These are phyloP conservation scores for Zelleria hepariella DNA, from an alignment of 2,888 invertebrate genomes.

Conservation along the genomic window DNA sequence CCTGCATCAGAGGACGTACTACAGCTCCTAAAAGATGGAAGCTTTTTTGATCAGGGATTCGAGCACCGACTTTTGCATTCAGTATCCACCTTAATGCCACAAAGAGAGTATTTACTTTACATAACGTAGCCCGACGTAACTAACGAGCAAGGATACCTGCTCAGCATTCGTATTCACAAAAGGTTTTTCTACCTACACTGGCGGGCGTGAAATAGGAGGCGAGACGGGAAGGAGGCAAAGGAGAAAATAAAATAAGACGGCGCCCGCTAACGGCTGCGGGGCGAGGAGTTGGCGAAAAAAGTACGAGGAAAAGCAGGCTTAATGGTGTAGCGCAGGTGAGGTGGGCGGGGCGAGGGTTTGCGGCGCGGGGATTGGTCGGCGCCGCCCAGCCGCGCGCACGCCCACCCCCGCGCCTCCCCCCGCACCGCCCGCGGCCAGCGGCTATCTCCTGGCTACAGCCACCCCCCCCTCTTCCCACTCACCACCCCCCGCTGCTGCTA, in stretches of 20 bases:
- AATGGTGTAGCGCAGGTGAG: slow-evolving; percentile 70
- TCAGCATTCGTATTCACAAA: slow-evolving; percentile 70
- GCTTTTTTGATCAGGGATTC: neutral
- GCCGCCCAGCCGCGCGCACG: slow-evolving; percentile 63
- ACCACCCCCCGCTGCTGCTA: slow-evolving; percentile 52
- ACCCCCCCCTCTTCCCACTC: slow-evolving; percentile 23
- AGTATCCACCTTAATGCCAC: slow-evolving; percentile 1
- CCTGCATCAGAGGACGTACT: neutral
- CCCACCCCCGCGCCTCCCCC: slow-evolving; percentile 25
- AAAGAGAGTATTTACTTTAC: slow-evolving; percentile 55
- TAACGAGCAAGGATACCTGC: slow-evolving; percentile 68
- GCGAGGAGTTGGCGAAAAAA: slow-evolving; percentile 59
- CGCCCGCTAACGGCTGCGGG: slow-evolving; percentile 65
- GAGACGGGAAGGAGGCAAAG: slow-evolving; percentile 67
- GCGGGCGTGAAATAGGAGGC: slow-evolving; percentile 69
- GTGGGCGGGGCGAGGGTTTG: slow-evolving; percentile 60
- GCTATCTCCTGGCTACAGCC: slow-evolving; percentile 17
- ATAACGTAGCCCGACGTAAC: slow-evolving; percentile 57
- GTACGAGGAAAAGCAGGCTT: slow-evolving; percentile 61
- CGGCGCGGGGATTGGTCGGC: slow-evolving; percentile 62
- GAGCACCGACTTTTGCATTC: neutral
- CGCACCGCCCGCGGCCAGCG: slow-evolving; percentile 21
- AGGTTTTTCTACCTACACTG: slow-evolving; percentile 66
- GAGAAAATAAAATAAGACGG: slow-evolving; percentile 72
- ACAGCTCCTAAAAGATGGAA: neutral